Conservation (phyloP, 2,113 vertebrate species). For the Neolamprologus cancellatus region DNA sequence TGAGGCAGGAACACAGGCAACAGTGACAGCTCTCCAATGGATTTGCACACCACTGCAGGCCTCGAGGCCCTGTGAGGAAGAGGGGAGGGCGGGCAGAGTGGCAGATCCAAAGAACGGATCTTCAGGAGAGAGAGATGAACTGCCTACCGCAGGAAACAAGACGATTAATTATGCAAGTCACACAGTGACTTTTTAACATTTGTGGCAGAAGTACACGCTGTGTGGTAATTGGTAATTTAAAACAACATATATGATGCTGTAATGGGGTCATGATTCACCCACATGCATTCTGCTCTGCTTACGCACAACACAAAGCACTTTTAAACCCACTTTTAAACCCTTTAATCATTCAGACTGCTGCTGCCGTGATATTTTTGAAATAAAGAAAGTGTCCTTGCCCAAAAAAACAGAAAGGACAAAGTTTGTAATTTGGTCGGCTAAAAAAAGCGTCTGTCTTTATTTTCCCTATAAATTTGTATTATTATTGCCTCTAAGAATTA, state of each 20-base stretch:
- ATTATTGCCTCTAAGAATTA: not conserved
- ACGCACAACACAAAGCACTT: not conserved
- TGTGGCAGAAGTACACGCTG: not conserved
- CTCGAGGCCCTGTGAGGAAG: slow-evolving; percentile 12
- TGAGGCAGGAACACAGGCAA: slow-evolving; percentile 47
- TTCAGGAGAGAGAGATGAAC: not conserved
- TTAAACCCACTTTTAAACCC: not conserved
- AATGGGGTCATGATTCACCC: not conserved
- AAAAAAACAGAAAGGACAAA: not conserved
- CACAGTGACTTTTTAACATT: slow-evolving; percentile 5
- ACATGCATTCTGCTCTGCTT: not conserved
- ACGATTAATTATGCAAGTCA: slow-evolving; percentile 30
- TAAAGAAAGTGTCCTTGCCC: not conserved
- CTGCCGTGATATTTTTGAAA: not conserved
- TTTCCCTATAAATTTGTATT: not conserved
- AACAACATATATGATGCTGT: not conserved
- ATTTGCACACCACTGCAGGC: slow-evolving; percentile 29
- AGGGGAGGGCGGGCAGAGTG: not conserved
- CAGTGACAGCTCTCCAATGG: slow-evolving; percentile 64
- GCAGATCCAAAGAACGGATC: not conserved
- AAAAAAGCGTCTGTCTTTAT: not conserved
- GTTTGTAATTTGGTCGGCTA: not conserved
- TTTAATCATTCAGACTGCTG: not conserved
- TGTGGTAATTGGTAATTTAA: slow-evolving; percentile 15
- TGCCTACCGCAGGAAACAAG: not conserved